phyloP scores from a whole-genome alignment of 2,888 invertebrate genomes.

The Lasioglossum villosulum region DNA sequence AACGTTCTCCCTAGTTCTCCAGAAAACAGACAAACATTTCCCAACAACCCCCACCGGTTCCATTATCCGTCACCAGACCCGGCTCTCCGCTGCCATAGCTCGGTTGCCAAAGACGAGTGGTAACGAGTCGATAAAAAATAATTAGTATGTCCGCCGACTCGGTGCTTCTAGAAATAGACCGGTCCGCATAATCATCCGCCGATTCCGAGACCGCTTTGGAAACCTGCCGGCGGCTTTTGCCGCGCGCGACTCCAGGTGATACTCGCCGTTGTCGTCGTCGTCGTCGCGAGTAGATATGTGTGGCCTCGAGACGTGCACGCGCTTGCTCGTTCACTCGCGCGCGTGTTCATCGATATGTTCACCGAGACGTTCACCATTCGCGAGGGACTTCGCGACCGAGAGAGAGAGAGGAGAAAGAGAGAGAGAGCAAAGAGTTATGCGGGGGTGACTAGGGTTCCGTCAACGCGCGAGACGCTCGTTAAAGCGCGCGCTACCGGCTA shows the following conservation, averaged over 20 bases:
- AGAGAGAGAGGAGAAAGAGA: background rate
- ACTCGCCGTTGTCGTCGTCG: background rate
- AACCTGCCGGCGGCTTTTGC: constrained; percentile 75
- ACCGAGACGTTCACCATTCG: background rate
- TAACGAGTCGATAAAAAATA: constrained; percentile 79
- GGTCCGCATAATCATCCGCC: constrained; percentile 79
- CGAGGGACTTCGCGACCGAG: background rate
- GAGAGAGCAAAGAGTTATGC: background rate
- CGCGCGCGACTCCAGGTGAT: constrained; percentile 27
- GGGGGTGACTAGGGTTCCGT: background rate
- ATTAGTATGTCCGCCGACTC: constrained; percentile 79
- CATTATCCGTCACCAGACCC: constrained; percentile 23
- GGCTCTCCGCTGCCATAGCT: constrained; percentile 14
- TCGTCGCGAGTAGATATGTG: background rate
- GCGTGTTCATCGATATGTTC: background rate
- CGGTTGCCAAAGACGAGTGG: constrained; percentile 70
- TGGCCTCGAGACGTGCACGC: background rate
- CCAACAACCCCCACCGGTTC: constrained; percentile 36
- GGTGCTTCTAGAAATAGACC: constrained; percentile 82
- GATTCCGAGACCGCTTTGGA: constrained; percentile 81
- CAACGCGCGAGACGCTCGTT: constrained; percentile 16
- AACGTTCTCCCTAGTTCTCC: background rate
- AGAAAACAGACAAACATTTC: background rate
- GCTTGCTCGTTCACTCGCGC: background rate
- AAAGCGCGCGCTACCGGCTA: background rate